Evolutionary conservation across 1,140 invertebrate genomes (phyloP), one percentile per base, ranked within the genome.

Genomic region (Hylaeus anthracinus): DNA sequence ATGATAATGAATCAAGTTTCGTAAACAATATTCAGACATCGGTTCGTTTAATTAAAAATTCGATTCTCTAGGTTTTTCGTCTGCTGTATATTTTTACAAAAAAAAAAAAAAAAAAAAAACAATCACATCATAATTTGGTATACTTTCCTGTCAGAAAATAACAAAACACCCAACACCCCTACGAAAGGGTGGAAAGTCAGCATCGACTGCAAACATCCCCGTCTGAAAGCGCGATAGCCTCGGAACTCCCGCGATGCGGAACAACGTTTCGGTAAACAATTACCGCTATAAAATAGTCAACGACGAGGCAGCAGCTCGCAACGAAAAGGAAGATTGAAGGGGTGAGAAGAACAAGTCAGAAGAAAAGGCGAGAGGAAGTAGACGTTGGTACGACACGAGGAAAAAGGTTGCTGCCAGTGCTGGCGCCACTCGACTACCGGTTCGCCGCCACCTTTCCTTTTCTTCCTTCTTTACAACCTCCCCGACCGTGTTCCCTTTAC

Each of bases 371-470:
- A 77, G 60, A 53, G 53, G 48, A 65, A 71, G 61, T 51, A 37
- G 37, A 51, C 45, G 71, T 55, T 86, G 70, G 72, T 26, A 72
- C 60, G 66, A 85, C 77, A 83, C 72, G 81, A 86, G 87, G 79
- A 89, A 90, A 82, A 79, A 86, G 74, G 51, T 14, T 58, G 72
- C 43, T 51, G 64, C 26, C 26, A 26, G 26, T 26, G 58, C 82
- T 83, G 81, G 84, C 84, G 84, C 82, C 77, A 79, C 72, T 79
- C 72, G 81, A 69, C 61, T 77, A 79, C 67, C 72, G 61, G 39
- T 83, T 83, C 81, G 74, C 76, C 26, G 72, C 84, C 69, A 63
- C 8, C 70, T 72, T 43, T 58, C 70, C 61, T 74, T 71, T 73
- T 72, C 60, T 51, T 48, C 39, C 45, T 43, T 48, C 60, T 43